A percentile compares a stretch with the other conserved stretches of the same genome.
Evolutionary conservation across 2,797 vertebrate species (phyloP).

Genomic region (Apogon talboti): DNA sequence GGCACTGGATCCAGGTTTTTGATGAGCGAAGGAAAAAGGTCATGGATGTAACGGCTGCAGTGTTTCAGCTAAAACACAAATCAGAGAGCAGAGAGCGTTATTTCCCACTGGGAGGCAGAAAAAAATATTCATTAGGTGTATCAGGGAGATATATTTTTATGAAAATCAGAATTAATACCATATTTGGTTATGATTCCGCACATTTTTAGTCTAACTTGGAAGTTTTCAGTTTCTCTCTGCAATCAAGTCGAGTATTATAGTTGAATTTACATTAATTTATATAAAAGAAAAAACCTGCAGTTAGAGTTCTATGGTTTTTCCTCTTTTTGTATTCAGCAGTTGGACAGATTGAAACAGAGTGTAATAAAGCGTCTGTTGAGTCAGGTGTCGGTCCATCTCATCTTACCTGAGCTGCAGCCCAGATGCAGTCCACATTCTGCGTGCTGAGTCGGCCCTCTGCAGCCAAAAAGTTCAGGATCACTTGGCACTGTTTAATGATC

Average conservation of each 20-base stretch:
- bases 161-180: too few species aligned
- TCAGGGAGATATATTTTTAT: too few species aligned
- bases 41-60: conserved; percentile 98
- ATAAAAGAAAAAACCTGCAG: too few species aligned
- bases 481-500: conserved; percentile 99
- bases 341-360: neutral
- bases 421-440: conserved; percentile 98
- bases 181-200: too few species aligned
- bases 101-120: neutral
- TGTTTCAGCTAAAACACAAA: conserved; percentile 89
- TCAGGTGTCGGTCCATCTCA: neutral
- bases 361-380: neutral
- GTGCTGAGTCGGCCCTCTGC: conserved; percentile 97
- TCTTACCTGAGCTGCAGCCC: conserved; percentile 96
- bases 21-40: conserved; percentile 97
- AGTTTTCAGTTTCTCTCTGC: too few species aligned
- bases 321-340: too few species aligned
- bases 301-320: too few species aligned
- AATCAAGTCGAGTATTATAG: too few species aligned
- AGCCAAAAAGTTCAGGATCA: conserved; percentile 98
- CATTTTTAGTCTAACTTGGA: too few species aligned
- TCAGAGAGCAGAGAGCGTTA: neutral
- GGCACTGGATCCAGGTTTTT: conserved; percentile 99
- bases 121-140: too few species aligned
- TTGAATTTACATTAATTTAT: too few species aligned